Evolutionary conservation across 2,113 vertebrate genomes (phyloP).

Genomic region (Spea multiplicata): DNA sequence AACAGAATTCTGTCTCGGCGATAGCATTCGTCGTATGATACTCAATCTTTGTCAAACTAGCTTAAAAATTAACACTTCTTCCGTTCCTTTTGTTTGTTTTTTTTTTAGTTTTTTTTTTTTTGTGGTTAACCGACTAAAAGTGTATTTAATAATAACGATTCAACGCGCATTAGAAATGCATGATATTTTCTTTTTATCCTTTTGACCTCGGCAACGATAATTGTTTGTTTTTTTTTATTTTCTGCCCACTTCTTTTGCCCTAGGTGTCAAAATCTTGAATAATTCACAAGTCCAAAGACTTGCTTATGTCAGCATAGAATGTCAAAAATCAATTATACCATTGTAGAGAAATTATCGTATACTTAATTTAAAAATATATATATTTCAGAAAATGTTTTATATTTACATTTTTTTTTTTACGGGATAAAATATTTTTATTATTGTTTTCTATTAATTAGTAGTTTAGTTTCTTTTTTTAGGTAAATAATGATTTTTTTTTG

Average conservation of each 20-base stretch:
- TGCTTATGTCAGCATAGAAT: conserved; percentile 58
- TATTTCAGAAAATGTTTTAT: conserved; percentile 55
- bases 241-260: conserved; percentile 56
- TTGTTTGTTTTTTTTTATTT: conserved; percentile 59
- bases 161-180: conserved; percentile 57
- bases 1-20: conserved; percentile 96
- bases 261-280: conserved; percentile 67
- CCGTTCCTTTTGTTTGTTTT: conserved; percentile 58
- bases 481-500: no score
- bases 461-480: no score
- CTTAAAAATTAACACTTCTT: conserved; percentile 87
- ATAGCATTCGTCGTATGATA: conserved; percentile 94
- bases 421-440: no score
- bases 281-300: conserved; percentile 64
- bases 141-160: conserved; percentile 60
- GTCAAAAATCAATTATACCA: conserved; percentile 64
- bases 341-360: conserved; percentile 49
- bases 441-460: no score
- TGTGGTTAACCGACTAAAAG: conserved; percentile 64
- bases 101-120: conserved; percentile 46
- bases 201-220: conserved; percentile 57
- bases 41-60: conserved; percentile 88
- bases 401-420: not conserved
- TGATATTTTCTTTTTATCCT: conserved; percentile 67
- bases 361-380: conserved; percentile 15